Evolutionary conservation across 2,113 vertebrate species (phyloP).

Genomic region (Istiophorus platypterus): DNA sequence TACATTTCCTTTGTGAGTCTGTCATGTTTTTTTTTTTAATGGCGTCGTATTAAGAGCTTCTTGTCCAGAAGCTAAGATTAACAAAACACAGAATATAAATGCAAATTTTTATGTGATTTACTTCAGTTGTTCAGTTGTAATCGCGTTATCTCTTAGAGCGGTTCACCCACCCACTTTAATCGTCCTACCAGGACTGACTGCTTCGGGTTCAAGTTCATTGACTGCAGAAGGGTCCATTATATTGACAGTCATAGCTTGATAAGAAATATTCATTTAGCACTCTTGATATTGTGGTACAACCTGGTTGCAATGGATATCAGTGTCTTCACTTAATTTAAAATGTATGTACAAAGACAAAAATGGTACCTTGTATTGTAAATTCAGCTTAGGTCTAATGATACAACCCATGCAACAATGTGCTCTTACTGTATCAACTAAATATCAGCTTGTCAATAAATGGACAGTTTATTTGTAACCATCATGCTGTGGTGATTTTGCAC

Average conservation of each 20-base stretch:
- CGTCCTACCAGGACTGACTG: constrained; percentile 20
- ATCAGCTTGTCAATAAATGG: constrained; percentile 70
- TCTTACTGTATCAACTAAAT: constrained; percentile 23
- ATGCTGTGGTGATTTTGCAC: constrained; percentile 11
- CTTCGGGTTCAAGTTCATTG: constrained; percentile 73
- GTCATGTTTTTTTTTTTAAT: constrained; percentile 11
- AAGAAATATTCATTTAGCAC: constrained; percentile 2
- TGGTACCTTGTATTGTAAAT: constrained; percentile 21
- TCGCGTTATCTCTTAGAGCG: neutral
- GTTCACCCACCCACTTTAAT: constrained; percentile 24
- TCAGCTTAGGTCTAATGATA: constrained; percentile 15
- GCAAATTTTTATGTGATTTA: constrained; percentile 8
- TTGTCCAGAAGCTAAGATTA: constrained; percentile 1
- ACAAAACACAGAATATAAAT: neutral
- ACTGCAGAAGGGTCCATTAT: constrained; percentile 53
- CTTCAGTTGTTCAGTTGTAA: neutral
- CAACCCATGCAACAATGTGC: constrained; percentile 18
- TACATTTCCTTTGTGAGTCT: neutral
- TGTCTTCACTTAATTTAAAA: constrained; percentile 27
- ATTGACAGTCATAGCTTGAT: constrained; percentile 42
- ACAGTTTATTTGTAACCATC: constrained; percentile 42
- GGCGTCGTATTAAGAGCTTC: constrained; percentile 1
- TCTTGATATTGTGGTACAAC: constrained; percentile 3
- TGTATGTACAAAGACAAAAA: constrained; percentile 12
- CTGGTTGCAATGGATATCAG: constrained; percentile 14